Conservation (phyloP, 2,113 vertebrate species). For the Smithornis capensis region DNA sequence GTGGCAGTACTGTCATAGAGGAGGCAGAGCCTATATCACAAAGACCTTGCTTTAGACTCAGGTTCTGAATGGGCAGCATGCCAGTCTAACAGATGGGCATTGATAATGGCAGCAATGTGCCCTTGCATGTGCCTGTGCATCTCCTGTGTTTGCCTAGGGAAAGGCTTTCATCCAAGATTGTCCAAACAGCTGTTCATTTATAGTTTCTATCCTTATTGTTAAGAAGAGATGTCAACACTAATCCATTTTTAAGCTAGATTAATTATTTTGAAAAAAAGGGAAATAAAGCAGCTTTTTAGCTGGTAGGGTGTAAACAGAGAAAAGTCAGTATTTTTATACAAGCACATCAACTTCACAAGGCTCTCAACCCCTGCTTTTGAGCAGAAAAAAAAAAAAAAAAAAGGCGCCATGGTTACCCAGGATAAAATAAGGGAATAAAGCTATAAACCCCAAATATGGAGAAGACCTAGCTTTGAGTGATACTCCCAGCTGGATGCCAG, state of each 20-base stretch:
- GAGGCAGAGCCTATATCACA: neutral
- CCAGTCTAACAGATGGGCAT: slow-evolving; percentile 65
- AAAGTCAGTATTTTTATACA: neutral
- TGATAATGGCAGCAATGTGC: slow-evolving; percentile 28
- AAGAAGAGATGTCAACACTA: slow-evolving; percentile 43
- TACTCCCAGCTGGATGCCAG: neutral
- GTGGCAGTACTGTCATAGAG: slow-evolving; percentile 32
- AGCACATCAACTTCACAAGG: neutral
- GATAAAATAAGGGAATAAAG: neutral
- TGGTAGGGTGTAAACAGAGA: neutral
- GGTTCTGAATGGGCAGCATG: slow-evolving; percentile 25
- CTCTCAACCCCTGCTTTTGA: neutral
- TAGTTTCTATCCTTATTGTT: slow-evolving; percentile 32
- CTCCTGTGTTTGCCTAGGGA: slow-evolving; percentile 44
- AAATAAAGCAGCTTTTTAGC: neutral
- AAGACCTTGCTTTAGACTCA: neutral
- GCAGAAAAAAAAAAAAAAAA: neutral
- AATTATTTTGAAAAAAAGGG: neutral
- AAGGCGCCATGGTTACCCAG: neutral
- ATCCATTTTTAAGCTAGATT: slow-evolving; percentile 51
- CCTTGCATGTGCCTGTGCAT: slow-evolving; percentile 20
- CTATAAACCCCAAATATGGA: neutral
- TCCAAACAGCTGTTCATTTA: slow-evolving; percentile 59
- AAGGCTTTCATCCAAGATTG: slow-evolving; percentile 45
- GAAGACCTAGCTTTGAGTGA: neutral